A percentile compares a stretch with the other conserved stretches of the same genome.
These are phyloP conservation scores for Pachyrhynchus sulphureomaculatus DNA, from an alignment of 1,140 invertebrate species.

Conservation along the genomic window DNA sequence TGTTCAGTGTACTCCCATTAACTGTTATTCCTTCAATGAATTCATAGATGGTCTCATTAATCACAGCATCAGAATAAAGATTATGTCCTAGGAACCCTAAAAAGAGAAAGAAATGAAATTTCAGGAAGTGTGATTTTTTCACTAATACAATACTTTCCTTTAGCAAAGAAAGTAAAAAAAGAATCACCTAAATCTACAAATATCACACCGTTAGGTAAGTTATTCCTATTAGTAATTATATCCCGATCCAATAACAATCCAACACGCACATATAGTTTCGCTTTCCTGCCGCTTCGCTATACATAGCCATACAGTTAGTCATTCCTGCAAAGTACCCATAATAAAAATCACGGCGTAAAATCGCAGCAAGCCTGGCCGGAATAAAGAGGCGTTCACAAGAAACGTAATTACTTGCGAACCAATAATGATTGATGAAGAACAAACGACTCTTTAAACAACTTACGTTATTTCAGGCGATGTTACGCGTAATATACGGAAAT, in stretches of 20 bases:
- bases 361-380: conserved; percentile 11
- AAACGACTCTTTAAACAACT: conserved; percentile 7
- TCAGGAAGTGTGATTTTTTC: too few relatives aligned
- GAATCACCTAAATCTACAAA: too few relatives aligned
- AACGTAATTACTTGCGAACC: conserved; percentile 19
- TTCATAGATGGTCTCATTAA: too few relatives aligned
- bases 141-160: too few relatives aligned
- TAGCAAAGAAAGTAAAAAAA: too few relatives aligned
- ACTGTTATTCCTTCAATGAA: too few relatives aligned
- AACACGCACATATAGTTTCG: background rate
- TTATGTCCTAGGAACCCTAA: too few relatives aligned
- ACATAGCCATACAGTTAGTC: background rate
- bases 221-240: background rate
- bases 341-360: conserved; percentile 10
- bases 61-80: too few relatives aligned
- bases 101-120: too few relatives aligned
- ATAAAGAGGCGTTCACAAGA: conserved; percentile 18
- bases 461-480: conserved; percentile 12
- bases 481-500: conserved; percentile 3
- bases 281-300: background rate
- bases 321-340: background rate
- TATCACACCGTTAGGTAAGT: too few relatives aligned
- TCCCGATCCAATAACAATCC: too few relatives aligned
- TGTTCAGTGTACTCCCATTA: too few relatives aligned
- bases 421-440: conserved; percentile 28